A percentile compares a stretch with the other conserved stretches of the same genome.
These are phyloP conservation scores for Helarctos malayanus DNA, from an alignment of 2,797 vertebrate genomes.

Conservation along the genomic window DNA sequence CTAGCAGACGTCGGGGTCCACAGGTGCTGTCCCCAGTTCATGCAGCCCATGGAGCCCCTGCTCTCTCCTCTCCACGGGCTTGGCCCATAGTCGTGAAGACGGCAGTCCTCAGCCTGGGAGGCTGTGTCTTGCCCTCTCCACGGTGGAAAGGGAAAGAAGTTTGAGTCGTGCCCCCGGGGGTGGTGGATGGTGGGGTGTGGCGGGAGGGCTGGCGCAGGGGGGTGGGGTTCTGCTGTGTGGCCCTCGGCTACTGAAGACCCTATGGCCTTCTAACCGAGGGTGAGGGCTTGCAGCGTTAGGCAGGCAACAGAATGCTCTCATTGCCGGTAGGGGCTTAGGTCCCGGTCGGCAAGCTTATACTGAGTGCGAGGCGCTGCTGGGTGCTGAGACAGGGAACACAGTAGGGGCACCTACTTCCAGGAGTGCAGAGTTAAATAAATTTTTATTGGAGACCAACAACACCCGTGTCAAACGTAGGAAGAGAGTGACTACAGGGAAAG, in stretches of 20 bases:
- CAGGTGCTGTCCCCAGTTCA: neutral
- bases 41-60: neutral
- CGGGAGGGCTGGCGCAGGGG: neutral
- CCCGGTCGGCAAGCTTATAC: neutral
- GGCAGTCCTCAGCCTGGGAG: neutral
- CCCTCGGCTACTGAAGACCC: neutral
- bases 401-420: neutral
- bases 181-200: neutral
- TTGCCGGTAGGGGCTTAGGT: neutral
- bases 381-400: neutral
- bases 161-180: neutral
- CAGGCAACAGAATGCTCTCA: constrained; percentile 7
- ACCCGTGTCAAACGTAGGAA: neutral
- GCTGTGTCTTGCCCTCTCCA: neutral
- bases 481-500: neutral
- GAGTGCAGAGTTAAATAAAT: neutral
- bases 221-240: neutral
- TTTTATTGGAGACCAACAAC: constrained; percentile 43
- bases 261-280: neutral
- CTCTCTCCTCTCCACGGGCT: neutral
- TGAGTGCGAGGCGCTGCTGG: neutral
- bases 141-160: neutral
- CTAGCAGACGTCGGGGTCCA: neutral
- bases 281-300: neutral
- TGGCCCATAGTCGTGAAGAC: neutral